Conservation (phyloP, 1,140 invertebrate species). For the Ganaspis sp. region DNA sequence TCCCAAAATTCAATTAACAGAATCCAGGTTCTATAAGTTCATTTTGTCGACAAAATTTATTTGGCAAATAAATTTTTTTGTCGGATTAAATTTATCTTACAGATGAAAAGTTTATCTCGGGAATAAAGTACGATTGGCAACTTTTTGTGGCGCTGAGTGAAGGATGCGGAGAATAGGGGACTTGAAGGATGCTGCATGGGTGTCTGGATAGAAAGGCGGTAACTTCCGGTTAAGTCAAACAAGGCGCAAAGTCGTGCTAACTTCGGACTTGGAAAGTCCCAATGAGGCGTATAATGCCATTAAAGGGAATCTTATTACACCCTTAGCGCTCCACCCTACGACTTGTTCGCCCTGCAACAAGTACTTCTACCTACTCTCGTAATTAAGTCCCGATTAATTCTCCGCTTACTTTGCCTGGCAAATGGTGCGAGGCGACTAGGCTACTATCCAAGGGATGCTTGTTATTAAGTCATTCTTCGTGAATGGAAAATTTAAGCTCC, state of each 20-base stretch:
- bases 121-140: no score
- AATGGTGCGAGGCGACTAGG: slow-evolving; percentile 57
- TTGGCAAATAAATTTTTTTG: no score
- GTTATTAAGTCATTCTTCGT: slow-evolving; percentile 22
- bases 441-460: slow-evolving; percentile 40
- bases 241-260: slow-evolving; percentile 70
- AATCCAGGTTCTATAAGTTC: no score
- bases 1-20: no score
- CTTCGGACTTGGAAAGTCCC: slow-evolving; percentile 73
- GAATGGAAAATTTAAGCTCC: slow-evolving; percentile 9
- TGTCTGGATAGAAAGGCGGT: slow-evolving; percentile 59
- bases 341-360: slow-evolving; percentile 68
- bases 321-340: slow-evolving; percentile 64
- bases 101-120: no score
- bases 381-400: slow-evolving; percentile 72
- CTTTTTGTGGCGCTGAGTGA: no score
- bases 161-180: no score
- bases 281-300: slow-evolving; percentile 77
- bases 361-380: slow-evolving; percentile 65
- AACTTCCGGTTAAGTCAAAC: slow-evolving; percentile 74
- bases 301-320: slow-evolving; percentile 76
- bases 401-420: slow-evolving; percentile 64
- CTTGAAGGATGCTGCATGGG: slow-evolving; percentile 40
- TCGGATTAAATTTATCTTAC: no score
- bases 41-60: no score